Base-by-base conservation (phyloP, 2,113 vertebrate species). In the Mus pahari region DNA sequence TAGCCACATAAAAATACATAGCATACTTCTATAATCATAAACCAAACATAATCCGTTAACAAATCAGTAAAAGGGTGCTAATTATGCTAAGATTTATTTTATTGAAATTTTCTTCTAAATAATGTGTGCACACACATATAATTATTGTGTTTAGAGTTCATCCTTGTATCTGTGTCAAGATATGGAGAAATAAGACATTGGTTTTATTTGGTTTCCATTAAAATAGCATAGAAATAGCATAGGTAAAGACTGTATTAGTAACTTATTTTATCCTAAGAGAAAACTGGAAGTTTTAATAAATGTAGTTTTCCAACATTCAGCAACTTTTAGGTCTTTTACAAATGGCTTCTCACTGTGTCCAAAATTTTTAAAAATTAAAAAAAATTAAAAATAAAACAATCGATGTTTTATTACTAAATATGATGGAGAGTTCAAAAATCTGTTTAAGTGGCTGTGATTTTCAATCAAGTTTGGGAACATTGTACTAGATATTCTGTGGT, bases 61-160 rank as follows among this genome's bases (percentile, higher is more conserved):
- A 86, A 90, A 64, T 74, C 31, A 89, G 14, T 48, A 68, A 31
- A 50, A 12, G 0, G 19, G 92, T 87, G 94, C n/a, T 19, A 83
- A 92, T 87, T 39, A 94, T 26, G 39, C 66, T 77, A 95, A 92
- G 26, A 86, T 60, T 91, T 83, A 77, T 91, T 94, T 86, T 60
- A 55, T 55, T 83, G 62, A 92, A 78, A 93, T 79, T 94, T 1
- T 75, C 45, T 83, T 94, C 33, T 95, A 45, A 92, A 48, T 79
- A 90, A 84, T 95, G 78, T 36, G 9, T 31, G 19, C 3, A 55
- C 42, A 42, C 16, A 87, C 75, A 66, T 28, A 82, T 77, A 92
- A 96, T 36, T 78, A 60, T 70, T 19, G 1, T 12, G 22, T 87
- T 96, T 94, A 75, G 1, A 84, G 58, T 87, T 13, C 11, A 84